Base-by-base conservation (phyloP, 2,888 invertebrate genomes). In the Aphrophora alni region DNA sequence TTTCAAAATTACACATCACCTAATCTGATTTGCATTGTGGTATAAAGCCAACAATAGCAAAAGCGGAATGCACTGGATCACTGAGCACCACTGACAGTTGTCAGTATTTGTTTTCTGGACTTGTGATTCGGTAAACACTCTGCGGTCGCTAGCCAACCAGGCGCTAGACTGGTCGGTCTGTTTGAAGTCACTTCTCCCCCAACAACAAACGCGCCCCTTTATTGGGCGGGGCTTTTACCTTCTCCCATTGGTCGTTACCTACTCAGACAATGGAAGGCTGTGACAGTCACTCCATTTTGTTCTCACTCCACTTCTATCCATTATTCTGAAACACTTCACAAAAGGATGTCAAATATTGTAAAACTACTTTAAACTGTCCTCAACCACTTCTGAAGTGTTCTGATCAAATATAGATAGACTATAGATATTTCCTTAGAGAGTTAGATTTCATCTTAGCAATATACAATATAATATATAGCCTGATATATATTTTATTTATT, bases 91-190 rank as follows among this genome's bases (percentile, higher is more conserved):
- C 78, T 79, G 74, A 74, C 78, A 73, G 73, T 74, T 51, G 59
- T 79, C 59, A 68, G 73, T 79, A 33, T 79, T 79, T 79, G 78
- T 79, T 79, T 79, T 79, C 78, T 79, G 74, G 71, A 25, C 72
- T 25, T 79, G 68, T 79, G 78, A 79, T 79, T 79, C 78, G 78
- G 59, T 72, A 79, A 79, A 73, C 71, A 73, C 12, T 59, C 72
- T 69, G 38, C 78, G 28, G 44, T 59, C 59, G 38, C 38, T 44
- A 74, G 73, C 78, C 78, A 79, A 79, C 78, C 78, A 79, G 78
- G 26, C 78, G 74, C 78, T 59, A 27, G 74, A 79, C 78, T 79
- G 78, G 26, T 59, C 78, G 78, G 78, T 69, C 59, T 51, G 74
- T 79, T 79, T 79, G 78, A 79, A 79, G 78, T 79, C 74, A 3